Conservation (phyloP, 2,113 vertebrate species). For the Tapirus terrestris region DNA sequence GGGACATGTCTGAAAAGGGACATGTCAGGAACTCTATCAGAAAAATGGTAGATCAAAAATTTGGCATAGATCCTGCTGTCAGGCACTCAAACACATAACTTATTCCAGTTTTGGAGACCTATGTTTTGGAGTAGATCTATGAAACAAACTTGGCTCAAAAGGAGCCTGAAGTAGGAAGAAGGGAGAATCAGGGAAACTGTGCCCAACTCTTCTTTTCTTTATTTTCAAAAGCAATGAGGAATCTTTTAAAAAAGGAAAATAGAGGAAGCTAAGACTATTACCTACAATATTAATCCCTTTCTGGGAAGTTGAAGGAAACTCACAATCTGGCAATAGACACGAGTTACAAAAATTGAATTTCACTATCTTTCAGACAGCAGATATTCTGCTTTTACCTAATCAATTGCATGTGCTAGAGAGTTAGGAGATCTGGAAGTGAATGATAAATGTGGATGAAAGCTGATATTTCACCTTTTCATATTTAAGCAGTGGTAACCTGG, state of each 20-base stretch:
- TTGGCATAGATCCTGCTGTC: neutral
- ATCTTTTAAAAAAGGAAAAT: neutral
- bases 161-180: conserved; percentile 42
- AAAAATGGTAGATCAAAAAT: conserved; percentile 60
- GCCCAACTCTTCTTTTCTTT: conserved; percentile 46
- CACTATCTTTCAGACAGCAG: neutral
- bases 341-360: neutral
- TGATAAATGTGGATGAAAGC: neutral
- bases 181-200: neutral
- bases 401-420: neutral
- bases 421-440: neutral
- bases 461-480: neutral
- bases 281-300: neutral
- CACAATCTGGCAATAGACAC: neutral
- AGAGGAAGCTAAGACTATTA: neutral
- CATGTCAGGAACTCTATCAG: conserved; percentile 49
- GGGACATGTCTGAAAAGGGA: conserved; percentile 57
- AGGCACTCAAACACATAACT: conserved; percentile 9
- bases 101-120: conserved; percentile 24
- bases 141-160: conserved; percentile 45
- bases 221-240: conserved; percentile 33
- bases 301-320: neutral
- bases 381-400: conserved; percentile 23
- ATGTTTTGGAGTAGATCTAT: neutral
- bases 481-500: neutral